These are phyloP conservation scores for Palaemon carinicauda DNA, from an alignment of 1,140 invertebrate genomes.

Conservation along the genomic window DNA sequence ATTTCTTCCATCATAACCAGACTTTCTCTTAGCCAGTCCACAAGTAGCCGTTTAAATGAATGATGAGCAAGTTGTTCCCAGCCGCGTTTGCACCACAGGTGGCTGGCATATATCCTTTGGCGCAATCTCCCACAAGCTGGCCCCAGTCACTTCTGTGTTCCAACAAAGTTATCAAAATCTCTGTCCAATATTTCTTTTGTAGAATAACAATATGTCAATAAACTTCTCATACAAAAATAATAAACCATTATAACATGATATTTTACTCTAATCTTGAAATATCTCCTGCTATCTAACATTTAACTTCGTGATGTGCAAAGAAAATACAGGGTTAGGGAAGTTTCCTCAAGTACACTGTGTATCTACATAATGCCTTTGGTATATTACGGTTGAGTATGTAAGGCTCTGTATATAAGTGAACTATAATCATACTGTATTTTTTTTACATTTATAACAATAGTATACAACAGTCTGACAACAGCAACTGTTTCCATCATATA, in stretches of 20 bases:
- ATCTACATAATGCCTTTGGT: conserved; percentile 58
- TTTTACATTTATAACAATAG: conserved; percentile 57
- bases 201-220: conserved; percentile 56
- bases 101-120: conserved; percentile 40
- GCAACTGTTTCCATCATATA: conserved; percentile 54
- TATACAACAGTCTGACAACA: conserved; percentile 57
- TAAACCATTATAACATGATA: conserved; percentile 58
- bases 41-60: conserved; percentile 45
- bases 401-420: conserved; percentile 57
- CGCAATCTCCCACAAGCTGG: conserved; percentile 30
- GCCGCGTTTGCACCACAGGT: conserved; percentile 52
- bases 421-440: conserved; percentile 41
- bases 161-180: conserved; percentile 29
- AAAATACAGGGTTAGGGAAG: conserved; percentile 52
- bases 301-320: conserved; percentile 55
- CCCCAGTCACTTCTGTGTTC: conserved; percentile 54
- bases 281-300: conserved; percentile 54
- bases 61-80: conserved; percentile 57
- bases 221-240: conserved; percentile 58
- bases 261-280: conserved; percentile 47
- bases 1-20: neutral
- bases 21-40: conserved; percentile 31
- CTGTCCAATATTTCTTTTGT: conserved; percentile 48
- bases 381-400: conserved; percentile 57
- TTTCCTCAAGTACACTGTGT: conserved; percentile 56